These are phyloP conservation scores for Hoplodrina blanda DNA, from an alignment of 2,888 invertebrate species.

Conservation along the genomic window DNA sequence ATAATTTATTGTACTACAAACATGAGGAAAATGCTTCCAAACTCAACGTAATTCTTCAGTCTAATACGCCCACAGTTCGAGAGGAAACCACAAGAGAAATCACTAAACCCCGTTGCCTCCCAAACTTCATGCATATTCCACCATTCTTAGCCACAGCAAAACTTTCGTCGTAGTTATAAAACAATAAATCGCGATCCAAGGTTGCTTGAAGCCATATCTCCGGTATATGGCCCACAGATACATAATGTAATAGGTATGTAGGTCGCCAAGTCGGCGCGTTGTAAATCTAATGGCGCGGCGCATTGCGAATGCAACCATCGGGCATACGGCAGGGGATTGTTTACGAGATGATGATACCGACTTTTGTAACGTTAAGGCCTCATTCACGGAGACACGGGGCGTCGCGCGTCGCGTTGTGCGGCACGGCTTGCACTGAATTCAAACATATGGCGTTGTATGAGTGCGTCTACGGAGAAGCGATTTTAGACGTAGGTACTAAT, in stretches of 20 bases:
- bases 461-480: too few relatives aligned
- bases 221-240: slow-evolving; percentile 38
- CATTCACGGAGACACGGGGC: too few relatives aligned
- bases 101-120: background rate
- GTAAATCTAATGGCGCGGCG: slow-evolving; percentile 82
- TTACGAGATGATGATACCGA: slow-evolving; percentile 46
- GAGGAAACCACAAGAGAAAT: background rate
- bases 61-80: background rate
- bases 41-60: background rate
- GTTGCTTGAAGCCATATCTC: slow-evolving; percentile 52
- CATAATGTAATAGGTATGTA: slow-evolving; percentile 58
- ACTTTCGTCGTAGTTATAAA: slow-evolving; percentile 46
- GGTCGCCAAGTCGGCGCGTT: slow-evolving; percentile 70
- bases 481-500: too few relatives aligned
- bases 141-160: slow-evolving; percentile 16
- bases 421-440: too few relatives aligned
- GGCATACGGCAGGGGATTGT: slow-evolving; percentile 49
- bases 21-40: background rate
- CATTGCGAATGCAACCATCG: slow-evolving; percentile 78
- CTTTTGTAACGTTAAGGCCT: background rate
- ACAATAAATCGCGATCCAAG: slow-evolving; percentile 55
- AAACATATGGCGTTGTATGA: too few relatives aligned
- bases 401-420: too few relatives aligned
- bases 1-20: background rate
- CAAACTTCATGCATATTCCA: background rate